Evolutionary conservation across 1,140 invertebrate genomes (phyloP), one percentile per base, ranked within the genome.

Genomic region (Zaprionus africanus): DNA sequence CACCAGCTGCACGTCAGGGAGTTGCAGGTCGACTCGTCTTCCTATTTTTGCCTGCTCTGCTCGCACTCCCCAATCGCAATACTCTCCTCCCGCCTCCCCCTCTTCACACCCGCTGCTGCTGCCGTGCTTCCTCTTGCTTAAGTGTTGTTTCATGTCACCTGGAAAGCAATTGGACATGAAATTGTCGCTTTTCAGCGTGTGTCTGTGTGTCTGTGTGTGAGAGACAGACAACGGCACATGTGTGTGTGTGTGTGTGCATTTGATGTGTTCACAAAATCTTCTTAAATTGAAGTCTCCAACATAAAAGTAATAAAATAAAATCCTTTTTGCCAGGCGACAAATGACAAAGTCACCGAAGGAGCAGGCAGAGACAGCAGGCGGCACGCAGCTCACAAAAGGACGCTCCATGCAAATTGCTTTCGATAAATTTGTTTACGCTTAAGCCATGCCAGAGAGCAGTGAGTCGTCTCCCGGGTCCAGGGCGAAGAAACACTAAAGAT

Each of bases 81-180:
- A 17, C n/a, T 9, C 41, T 17, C 26, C 53, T 54, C 46, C 28
- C 46, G n/a, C 60, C 6, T 17, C 9, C 66, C 57, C 41, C 58
- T 43, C 41, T 17, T n/a, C n/a, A 41, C 15, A n/a, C 49, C 34
- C 22, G 19, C 70, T 7, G 22, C 36, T 38, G 36, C 5, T 34
- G 51, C 58, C 24, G 51, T 80, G 82, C 86, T 85, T 79, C 78
- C 83, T 82, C 74, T 78, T 90, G 78, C 81, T 90, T 92, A 92
- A 92, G 91, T 92, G 91, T 92, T 92, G 91, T 92, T 92, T 92
- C 91, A 87, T 92, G 91, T 92, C 91, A 92, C 91, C 91, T 92
- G 91, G 87, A 92, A 92, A 92, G 82, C 91, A 92, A 92, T 92
- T 92, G 91, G 91, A 92, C 91, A 92, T 92, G 81, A 90, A 92